Percentiles rank a stretch among this genome's conserved stretches.
Conservation (phyloP, 2,797 vertebrate species). For the Propithecus perrieri region DNA sequence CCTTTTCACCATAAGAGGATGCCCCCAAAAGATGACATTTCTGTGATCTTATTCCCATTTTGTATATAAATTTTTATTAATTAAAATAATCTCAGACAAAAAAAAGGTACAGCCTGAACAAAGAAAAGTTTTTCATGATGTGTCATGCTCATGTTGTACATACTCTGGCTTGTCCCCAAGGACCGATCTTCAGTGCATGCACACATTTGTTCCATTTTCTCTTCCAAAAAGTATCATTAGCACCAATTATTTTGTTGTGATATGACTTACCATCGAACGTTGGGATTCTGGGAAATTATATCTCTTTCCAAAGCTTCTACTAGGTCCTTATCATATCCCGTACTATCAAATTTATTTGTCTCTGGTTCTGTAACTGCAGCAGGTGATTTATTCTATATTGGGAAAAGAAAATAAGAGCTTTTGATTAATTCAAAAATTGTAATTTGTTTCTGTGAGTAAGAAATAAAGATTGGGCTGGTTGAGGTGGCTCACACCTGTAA, state of each 20-base stretch:
- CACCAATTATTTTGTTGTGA: not conserved
- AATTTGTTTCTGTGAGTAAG: conserved; percentile 36
- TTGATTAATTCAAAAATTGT: not conserved
- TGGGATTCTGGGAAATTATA: conserved; percentile 98
- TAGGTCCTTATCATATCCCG: conserved; percentile 97
- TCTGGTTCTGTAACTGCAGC: conserved; percentile 92
- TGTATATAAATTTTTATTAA: not conserved
- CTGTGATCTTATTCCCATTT: not conserved
- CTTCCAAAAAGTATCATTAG: not conserved
- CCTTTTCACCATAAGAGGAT: not conserved
- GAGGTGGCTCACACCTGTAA: too few relatives aligned
- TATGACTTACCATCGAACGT: conserved; percentile 93
- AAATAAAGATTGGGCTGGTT: not conserved
- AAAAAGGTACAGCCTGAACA: not conserved
- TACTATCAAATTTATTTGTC: conserved; percentile 94
- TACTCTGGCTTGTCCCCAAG: not conserved
- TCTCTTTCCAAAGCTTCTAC: conserved; percentile 97
- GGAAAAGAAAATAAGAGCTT: conserved; percentile 41
- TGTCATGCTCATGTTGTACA: not conserved
- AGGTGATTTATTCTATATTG: conserved; percentile 85
- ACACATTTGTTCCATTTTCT: not conserved
- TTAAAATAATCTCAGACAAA: conserved; percentile 7
- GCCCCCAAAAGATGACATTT: not conserved
- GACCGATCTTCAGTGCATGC: not conserved
- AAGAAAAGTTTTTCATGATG: not conserved